These are phyloP conservation scores for Nasonovia ribisnigri DNA, from an alignment of 2,888 invertebrate species.

Conservation along the genomic window DNA sequence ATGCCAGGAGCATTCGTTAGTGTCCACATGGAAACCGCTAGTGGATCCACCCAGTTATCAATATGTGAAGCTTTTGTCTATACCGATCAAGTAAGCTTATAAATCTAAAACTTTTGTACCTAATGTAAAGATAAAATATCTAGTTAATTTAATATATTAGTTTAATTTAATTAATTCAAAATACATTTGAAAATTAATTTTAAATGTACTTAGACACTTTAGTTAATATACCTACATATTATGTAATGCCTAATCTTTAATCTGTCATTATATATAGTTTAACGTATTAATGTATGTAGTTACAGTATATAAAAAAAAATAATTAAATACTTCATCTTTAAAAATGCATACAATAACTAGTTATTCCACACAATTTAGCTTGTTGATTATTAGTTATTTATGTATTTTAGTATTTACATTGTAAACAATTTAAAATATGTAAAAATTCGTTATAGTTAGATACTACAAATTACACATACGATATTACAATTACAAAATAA, in stretches of 20 bases:
- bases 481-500: too few species aligned
- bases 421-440: too few species aligned
- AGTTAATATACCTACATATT: neutral
- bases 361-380: neutral
- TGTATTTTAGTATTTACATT: too few species aligned
- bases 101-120: neutral
- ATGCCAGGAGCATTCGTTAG: constrained; percentile 96
- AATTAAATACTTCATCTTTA: neutral
- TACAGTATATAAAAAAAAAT: neutral
- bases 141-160: neutral
- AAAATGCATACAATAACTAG: neutral
- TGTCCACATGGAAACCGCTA: constrained; percentile 85
- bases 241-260: neutral
- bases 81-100: constrained; percentile 79
- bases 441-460: too few species aligned
- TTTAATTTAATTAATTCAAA: neutral
- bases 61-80: constrained; percentile 95
- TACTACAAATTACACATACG: too few species aligned
- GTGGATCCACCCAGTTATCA: constrained; percentile 80
- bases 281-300: neutral
- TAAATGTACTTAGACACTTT: neutral
- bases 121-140: neutral
- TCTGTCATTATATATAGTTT: neutral
- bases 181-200: neutral
- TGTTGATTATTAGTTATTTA: too few species aligned